Evolutionary conservation across 1,140 invertebrate species (phyloP), one percentile per base, ranked within the genome.

Genomic region (Hylaeus anthracinus): DNA sequence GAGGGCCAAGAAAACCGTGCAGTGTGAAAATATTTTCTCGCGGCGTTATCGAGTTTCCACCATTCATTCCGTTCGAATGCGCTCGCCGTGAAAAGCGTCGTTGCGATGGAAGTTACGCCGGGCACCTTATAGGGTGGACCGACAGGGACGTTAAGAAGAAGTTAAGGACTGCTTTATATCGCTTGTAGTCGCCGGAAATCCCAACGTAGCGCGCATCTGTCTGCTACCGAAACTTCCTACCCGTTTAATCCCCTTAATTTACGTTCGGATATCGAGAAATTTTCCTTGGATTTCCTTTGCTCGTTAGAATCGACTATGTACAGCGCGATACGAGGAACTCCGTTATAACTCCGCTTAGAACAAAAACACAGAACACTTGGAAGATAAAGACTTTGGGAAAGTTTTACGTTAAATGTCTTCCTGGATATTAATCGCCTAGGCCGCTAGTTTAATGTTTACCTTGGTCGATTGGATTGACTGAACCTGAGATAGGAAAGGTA

Each of bases 1-100:
- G 37, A 2, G 12, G 26, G 3, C 12, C 14, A 6, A 26, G 72
- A 65, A 43, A 65, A 56, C 14, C 37, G 63, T 66, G 41, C 39
- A 8, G 56, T 78, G 70, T n/a, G 75, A 61, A 78, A 78, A 78
- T 78, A 78, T 78, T 78, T 78, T 78, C 75, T 73, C 60, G 60
- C 58, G 61, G 60, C 60, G 58, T 79, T 79, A 79, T 79, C 69
- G 77, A 79, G 70, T 72, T 79, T 65, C 77, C 15, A 73, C 70
- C 70, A 58, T 72, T 79, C 58, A 64, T 79, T 64, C 48, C 77
- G 69, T 72, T 65, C 77, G 77, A 79, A 72, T 56, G 76, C 58
- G 61, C 37, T 26, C 26, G 6, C 60, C 8, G 60, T 72, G 70
- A 79, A 65, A 79, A 45, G 53, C 77, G 51, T 64, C 60, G 75